Base-by-base conservation (phyloP, 2,888 invertebrate genomes). In the Maniola hyperantus region DNA sequence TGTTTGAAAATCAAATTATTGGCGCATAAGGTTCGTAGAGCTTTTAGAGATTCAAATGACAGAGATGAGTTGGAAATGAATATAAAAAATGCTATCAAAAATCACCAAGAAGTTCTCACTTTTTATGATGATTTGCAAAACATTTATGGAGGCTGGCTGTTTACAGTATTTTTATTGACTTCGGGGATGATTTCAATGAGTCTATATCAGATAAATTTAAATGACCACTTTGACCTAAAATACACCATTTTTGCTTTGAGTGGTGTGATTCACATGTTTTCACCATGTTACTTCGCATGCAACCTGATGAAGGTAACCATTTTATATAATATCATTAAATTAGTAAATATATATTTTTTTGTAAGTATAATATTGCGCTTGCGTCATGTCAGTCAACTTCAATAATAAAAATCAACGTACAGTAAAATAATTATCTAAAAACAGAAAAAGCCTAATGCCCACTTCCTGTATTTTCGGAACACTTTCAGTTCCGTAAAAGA, bases 271-370 rank as follows among this genome's bases (percentile, higher is more conserved):
- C 88, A 89, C 53, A 85, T 85, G 70, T 88, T 81, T 64, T 71
- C 81, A 15, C 89, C 88, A 18, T 89, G 88, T 72, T 79, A 83
- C 69, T 87, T 83, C 65, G 79, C 85, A 15, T 83, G 83, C 64
- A 74, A 76, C 61, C 77, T 89, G 67, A 78, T 78, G 64, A 75
- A 84, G 85, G 89, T 88, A 18, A 48, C 2, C 10, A 4, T 18
- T 8, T 20, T 15, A 4, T 18, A 48, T n/a, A 20, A 46, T 1
- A 13, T n/a, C n/a, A 13, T 39, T 6, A 15, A 15, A 6, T n/a
- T 5, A n/a, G 5, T 44, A 44, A 5, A 6, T n/a, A 42, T n/a
- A 13, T 13, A 13, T 4, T 13, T 42, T 42, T 4, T 42, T 13
- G 26, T 26, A 26, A 26, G 26, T n/a, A 42, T 42, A 13, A 13